Evolutionary conservation across 2,797 vertebrate genomes (phyloP).

Genomic region (Toxotes lorentzi): DNA sequence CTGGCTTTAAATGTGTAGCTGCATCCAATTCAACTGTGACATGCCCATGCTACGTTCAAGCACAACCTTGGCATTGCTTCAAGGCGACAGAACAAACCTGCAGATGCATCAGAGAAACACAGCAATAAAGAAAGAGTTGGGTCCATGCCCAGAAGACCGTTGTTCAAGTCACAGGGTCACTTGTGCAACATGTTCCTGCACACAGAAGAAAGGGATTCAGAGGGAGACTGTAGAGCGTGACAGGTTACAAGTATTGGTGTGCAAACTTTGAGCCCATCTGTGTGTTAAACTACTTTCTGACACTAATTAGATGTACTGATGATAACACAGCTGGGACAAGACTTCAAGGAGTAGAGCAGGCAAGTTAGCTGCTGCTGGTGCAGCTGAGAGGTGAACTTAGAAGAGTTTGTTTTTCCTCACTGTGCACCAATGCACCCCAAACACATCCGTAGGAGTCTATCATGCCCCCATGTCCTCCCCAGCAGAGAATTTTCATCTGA

Average conservation of each 20-base stretch:
- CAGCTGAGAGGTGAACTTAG: slow-evolving; percentile 58
- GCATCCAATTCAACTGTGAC: slow-evolving; percentile 36
- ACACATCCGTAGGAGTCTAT: slow-evolving; percentile 27
- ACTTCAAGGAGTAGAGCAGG: slow-evolving; percentile 21
- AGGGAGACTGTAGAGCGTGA: slow-evolving; percentile 8
- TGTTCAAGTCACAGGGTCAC: slow-evolving; percentile 64
- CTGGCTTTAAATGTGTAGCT: slow-evolving; percentile 47
- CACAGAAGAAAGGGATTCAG: slow-evolving; percentile 8
- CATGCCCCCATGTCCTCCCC: slow-evolving; percentile 19
- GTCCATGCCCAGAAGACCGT: slow-evolving; percentile 57
- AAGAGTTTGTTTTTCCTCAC: slow-evolving; percentile 21
- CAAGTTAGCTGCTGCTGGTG: slow-evolving; percentile 34
- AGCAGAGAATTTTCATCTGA: slow-evolving; percentile 32
- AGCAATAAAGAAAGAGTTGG: slow-evolving; percentile 44
- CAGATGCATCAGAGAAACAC: slow-evolving; percentile 16
- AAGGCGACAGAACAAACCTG: slow-evolving; percentile 57
- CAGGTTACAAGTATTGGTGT: slow-evolving; percentile 43
- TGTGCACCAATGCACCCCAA: slow-evolving; percentile 6
- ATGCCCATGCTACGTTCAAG: slow-evolving; percentile 25
- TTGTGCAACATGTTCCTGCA: slow-evolving; percentile 44
- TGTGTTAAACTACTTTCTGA: slow-evolving; percentile 73
- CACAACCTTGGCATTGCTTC: slow-evolving; percentile 46
- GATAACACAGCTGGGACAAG: slow-evolving; percentile 61
- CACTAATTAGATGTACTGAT: slow-evolving; percentile 74
- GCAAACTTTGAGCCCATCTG: slow-evolving; percentile 66